Percentiles rank a stretch among this genome's conserved stretches.
Conservation (phyloP, 2,888 invertebrate genomes). For the Venustoraphidia nigricollis region DNA sequence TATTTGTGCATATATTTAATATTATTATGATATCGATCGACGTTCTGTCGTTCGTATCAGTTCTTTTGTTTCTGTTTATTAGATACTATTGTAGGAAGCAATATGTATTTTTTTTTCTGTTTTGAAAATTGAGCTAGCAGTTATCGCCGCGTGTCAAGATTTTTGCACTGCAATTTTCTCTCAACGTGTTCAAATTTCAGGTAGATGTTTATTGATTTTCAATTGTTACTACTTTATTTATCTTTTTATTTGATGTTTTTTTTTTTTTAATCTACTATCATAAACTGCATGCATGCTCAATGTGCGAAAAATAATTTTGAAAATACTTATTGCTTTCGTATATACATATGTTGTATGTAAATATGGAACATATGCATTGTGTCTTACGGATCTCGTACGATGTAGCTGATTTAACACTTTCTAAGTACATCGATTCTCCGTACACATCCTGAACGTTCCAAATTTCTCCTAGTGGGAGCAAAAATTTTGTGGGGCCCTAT, state of each 20-base stretch:
- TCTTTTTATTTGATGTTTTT: constrained; percentile 19
- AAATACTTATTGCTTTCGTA: too few species aligned
- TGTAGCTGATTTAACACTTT: too few species aligned
- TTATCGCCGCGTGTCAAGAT: constrained; percentile 13
- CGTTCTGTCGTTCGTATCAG: constrained; percentile 4
- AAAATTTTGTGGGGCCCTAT: too few species aligned
- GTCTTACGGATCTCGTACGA: too few species aligned
- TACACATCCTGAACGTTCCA: too few species aligned
- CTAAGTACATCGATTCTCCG: too few species aligned
- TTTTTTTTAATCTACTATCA: constrained; percentile 20
- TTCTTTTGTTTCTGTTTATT: constrained; percentile 9
- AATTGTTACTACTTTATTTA: constrained; percentile 12
- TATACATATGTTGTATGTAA: too few species aligned
- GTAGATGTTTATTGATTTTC: constrained; percentile 13
- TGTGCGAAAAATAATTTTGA: constrained; percentile 15
- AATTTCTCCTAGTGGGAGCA: too few species aligned
- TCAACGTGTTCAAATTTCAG: constrained; percentile 16
- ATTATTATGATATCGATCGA: too few species aligned
- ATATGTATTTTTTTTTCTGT: constrained; percentile 4
- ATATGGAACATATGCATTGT: too few species aligned
- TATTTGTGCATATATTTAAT: constrained; percentile 9
- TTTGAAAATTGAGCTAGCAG: neutral
- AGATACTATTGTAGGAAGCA: neutral
- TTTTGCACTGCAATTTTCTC: constrained; percentile 15
- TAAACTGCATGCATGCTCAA: constrained; percentile 16